Base-by-base conservation (phyloP, 2,797 vertebrate genomes). In the Paedocypris micromegethes region DNA sequence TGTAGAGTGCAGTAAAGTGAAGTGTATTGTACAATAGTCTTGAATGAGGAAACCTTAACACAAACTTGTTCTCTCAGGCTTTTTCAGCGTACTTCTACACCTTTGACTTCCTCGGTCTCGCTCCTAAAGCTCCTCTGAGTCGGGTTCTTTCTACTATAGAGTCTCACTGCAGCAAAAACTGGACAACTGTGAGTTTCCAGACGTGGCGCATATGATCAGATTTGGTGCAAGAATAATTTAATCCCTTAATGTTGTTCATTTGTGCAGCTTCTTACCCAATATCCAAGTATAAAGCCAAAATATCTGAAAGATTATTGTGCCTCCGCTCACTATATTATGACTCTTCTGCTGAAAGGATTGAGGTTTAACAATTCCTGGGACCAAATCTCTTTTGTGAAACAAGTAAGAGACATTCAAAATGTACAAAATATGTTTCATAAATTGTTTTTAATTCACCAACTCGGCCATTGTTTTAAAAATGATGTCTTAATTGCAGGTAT, bases 331-430 rank as follows among this genome's bases (percentile, higher is more conserved):
- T 92, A 91, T 72, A 86, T 92, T 67, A 80, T 89, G 73, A 84
- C 83, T 0, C 78, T 93, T 58, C 86, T 93, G 45, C 72, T 84
- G 0, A 77, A 90, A 0, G 92, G 88, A 70, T 91, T 81, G 44
- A 87, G 88, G 48, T 93, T 93, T 72, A 71, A 37, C 0, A 58
- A 81, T 6, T 72, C 72, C 3, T 93, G 92, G 92, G 68, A 80
- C 70, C 77, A 66, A 77, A 88, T 93, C 64, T 76, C 74, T 75
- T 93, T 93, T 81, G 77, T 77, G 49, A 81, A 45, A 66, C 83
- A 91, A 89, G 92, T 92, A 79, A 82, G 81, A 4, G 38, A 9
- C 2, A n/a, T 23, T 23, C 23, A 23, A 23, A 23, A 23, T 23
- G 23, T 23, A 23, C 23, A 23, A 23, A 23, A 23, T 23, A 23